Base-by-base conservation (phyloP, 2,113 vertebrate genomes). In the Lipotes vexillifer region DNA sequence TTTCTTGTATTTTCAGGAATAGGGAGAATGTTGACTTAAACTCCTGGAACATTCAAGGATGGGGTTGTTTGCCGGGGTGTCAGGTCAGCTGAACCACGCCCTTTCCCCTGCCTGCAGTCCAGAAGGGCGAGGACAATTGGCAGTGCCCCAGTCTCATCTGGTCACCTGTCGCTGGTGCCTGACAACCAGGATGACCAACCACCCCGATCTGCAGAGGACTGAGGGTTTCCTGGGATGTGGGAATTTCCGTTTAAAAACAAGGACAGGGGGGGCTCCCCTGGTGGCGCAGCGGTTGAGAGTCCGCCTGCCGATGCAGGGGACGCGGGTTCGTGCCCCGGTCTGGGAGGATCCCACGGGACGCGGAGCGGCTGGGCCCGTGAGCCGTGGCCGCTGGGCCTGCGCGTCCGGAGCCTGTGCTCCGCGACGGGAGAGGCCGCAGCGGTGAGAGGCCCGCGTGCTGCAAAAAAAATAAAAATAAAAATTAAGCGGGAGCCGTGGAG, bases 311-410 rank as follows among this genome's bases (percentile, higher is more conserved):
- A 4, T 14, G 49, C 49, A 49, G 49, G 49, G 49, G 49, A 49
- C 14, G 3, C 14, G 14, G 49, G 49, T 49, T 49, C 14, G 13
- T 4, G 3, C 13, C 49, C 49, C 3, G 13, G 0, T 49, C 49
- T 0, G 14, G 49, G 13, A 5, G 5, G 3, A 49, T 49, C 49
- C 49, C 49, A 49, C 49, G 0, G 15, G 49, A 13, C 49, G 3
- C 14, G 0, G 49, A 49, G 13, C 49, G 5, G 1, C 49, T 49
- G 0, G 3, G 49, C 49, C 14, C 1, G 13, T 49, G 49, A 49
- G 49, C 49, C 49, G 15, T 3, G 13, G 13, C 3, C 13, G 5
- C 49, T 15, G 0, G 15, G 13, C 14, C 49, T 49, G 49, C 49
- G 49, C 0, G 49, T 49, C 49, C 3, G 13, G 49, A 49, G 49